Evolutionary conservation across 2,113 vertebrate species (phyloP), one percentile per base, ranked within the genome.

Genomic region (Nannobrachium achirus): DNA sequence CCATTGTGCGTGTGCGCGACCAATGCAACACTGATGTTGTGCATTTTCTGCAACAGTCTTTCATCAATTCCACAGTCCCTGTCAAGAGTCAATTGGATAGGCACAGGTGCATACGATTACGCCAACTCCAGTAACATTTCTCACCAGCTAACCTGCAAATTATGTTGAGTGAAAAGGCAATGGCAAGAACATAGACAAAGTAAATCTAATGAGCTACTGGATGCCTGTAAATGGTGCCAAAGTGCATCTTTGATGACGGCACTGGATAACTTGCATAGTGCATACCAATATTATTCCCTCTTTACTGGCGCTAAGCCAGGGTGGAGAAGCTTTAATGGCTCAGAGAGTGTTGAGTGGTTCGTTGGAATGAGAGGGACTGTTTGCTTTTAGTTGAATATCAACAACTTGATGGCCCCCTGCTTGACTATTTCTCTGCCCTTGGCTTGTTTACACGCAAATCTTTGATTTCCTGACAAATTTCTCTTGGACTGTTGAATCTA

Each of bases 331-430:
- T 73, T 45, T 74, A 53, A 74, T 72, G 60, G 50, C 44, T 40
- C 58, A 61, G 50, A 53, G 63, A 49, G 64, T 52, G 71, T 60
- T 79, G 73, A 86, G 82, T 79, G 82, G 66, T 82, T 83, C 78
- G 53, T 74, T 83, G 61, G 71, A 81, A 57, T 71, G 62, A 69
- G 55, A 56, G 46, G 10, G 50, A 59, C 63, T 53, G 38, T 79
- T 69, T 72, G 66, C 71, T 71, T 76, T 73, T 68, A 76, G 50
- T 65, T 66, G 60, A 73, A 73, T 78, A 76, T 76, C 63, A 74
- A 56, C 69, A 73, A 25, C 8, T 53, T 44, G 40, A 52, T 44
- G 14, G 41, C 20, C 11, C 6, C 20, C 10, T 55, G 25, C 45
- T 59, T 41, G n/a, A 69, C 16, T 46, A 45, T 59, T 62, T 58